These are phyloP conservation scores for Oxyura jamaicensis DNA, from an alignment of 2,113 vertebrate species.

Conservation along the genomic window DNA sequence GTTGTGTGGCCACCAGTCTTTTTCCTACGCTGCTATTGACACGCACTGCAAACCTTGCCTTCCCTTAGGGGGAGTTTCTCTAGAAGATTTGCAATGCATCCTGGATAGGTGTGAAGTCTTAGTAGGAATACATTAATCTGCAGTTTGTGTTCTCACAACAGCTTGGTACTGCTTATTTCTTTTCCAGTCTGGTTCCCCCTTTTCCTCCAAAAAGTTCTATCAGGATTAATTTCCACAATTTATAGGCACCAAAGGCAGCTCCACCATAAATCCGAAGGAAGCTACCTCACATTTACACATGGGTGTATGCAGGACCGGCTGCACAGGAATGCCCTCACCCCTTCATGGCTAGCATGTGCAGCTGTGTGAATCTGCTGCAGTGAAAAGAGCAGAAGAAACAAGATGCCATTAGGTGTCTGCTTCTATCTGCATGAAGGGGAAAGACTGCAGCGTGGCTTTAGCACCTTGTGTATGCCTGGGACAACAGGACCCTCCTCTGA, in stretches of 20 bases:
- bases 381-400: no score
- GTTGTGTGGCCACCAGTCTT: background rate
- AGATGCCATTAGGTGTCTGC: background rate
- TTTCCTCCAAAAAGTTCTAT: background rate
- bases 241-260: background rate
- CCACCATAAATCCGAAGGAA: background rate
- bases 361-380: background rate
- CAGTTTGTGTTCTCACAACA: background rate
- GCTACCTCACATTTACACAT: accelerated
- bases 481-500: background rate
- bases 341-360: background rate
- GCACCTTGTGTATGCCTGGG: background rate
- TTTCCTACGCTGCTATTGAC: background rate
- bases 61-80: background rate
- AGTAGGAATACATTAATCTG: background rate
- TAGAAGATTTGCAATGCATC: background rate
- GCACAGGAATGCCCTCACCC: background rate
- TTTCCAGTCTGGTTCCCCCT: background rate
- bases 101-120: background rate
- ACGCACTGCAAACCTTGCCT: background rate
- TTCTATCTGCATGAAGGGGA: background rate
- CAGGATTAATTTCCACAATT: background rate
- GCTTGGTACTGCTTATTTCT: background rate
- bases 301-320: background rate
- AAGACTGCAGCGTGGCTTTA: background rate